These are phyloP conservation scores for Ceriagrion tenellum DNA, from an alignment of 2,888 invertebrate species.

Conservation along the genomic window DNA sequence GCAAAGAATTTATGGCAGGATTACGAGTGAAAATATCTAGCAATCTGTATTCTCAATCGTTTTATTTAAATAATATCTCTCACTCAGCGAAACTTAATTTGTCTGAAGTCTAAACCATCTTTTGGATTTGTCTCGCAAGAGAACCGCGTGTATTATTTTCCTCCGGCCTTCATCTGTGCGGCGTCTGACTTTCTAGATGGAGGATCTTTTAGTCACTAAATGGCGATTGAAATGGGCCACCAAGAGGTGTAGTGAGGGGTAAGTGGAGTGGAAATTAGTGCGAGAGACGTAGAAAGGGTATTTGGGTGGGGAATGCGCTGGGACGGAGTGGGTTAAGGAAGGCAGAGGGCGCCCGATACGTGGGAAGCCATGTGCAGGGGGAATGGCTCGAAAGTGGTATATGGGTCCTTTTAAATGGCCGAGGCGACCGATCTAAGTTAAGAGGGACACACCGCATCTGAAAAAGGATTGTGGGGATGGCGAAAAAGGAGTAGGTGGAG, in stretches of 20 bases:
- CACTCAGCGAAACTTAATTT: too few species aligned
- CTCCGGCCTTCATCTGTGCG: not conserved
- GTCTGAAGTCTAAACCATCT: not conserved
- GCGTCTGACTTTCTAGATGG: not conserved
- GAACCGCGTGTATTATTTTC: not conserved
- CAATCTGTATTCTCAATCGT: not conserved
- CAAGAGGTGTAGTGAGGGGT: not conserved
- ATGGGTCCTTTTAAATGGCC: slow-evolving; percentile 4
- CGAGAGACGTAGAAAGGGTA: not conserved
- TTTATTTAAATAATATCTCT: not conserved
- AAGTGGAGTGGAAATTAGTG: not conserved
- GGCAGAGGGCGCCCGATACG: not conserved
- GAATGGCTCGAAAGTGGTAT: slow-evolving; percentile 30
- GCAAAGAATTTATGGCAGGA: too few species aligned
- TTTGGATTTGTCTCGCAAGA: not conserved
- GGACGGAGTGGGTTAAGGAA: too few species aligned
- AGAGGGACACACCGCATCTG: not conserved
- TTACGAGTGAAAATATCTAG: too few species aligned
- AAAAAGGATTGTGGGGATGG: not conserved
- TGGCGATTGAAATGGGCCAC: not conserved
- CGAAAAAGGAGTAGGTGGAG: too few species aligned
- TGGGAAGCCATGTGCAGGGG: not conserved
- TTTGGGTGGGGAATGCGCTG: not conserved
- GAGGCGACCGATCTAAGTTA: slow-evolving; percentile 28
- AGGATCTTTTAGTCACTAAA: not conserved